A percentile compares a stretch with the other conserved stretches of the same genome.
Conservation (phyloP, 2,797 vertebrate species). For the Spinus pinus region DNA sequence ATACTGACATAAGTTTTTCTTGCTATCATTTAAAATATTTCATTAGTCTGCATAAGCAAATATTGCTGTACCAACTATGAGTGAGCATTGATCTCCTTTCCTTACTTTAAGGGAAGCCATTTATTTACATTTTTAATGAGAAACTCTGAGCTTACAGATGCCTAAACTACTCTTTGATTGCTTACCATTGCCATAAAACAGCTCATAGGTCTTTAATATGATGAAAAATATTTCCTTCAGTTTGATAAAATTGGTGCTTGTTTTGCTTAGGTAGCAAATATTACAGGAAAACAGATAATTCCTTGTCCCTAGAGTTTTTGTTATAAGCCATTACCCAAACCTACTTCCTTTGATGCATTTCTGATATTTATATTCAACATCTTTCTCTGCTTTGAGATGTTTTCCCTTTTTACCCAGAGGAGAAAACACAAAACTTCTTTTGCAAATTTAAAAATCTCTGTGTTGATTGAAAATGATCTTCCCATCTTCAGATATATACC, state of each 20-base stretch:
- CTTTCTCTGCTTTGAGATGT: background rate
- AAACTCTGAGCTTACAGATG: background rate
- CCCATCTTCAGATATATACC: background rate
- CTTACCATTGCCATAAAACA: background rate
- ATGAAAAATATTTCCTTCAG: background rate
- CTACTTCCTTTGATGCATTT: conserved; percentile 11
- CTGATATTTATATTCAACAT: conserved; percentile 1
- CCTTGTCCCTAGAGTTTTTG: background rate
- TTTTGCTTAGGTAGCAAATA: conserved; percentile 22
- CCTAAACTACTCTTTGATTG: background rate
- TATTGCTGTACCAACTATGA: background rate
- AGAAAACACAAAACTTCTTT: background rate
- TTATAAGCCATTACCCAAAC: background rate
- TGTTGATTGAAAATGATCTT: background rate
- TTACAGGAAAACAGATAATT: background rate
- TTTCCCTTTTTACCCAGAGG: background rate
- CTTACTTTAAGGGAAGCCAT: background rate
- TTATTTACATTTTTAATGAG: conserved; percentile 14
- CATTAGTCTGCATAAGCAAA: background rate
- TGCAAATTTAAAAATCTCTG: background rate
- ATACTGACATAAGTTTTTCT: background rate
- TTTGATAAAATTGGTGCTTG: background rate
- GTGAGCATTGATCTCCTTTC: background rate
- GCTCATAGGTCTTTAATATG: background rate
- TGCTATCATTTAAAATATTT: background rate